phyloP scores from a whole-genome alignment of 2,113 vertebrate genomes.

The Nanorana parkeri region DNA sequence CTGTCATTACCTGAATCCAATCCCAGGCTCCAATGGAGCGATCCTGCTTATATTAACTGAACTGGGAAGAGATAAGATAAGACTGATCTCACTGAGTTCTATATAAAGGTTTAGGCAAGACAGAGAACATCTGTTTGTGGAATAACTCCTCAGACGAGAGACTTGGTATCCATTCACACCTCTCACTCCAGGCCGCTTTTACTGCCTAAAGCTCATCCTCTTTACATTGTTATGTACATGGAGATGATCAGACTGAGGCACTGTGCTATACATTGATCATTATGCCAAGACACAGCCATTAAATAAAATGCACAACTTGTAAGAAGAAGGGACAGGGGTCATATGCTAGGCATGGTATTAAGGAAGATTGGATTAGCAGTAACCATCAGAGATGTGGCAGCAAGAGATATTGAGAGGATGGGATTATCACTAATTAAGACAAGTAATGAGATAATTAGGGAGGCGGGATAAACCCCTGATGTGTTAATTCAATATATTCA shows the following conservation, averaged over 20 bases:
- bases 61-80: constrained; percentile 49
- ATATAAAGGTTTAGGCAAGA: constrained; percentile 22
- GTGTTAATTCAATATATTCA: too few species aligned
- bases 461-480: too few species aligned
- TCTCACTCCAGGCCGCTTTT: constrained; percentile 6
- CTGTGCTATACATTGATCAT: neutral
- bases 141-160: neutral
- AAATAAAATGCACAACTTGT: too few species aligned
- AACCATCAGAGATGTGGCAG: too few species aligned
- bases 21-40: constrained; percentile 13
- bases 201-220: neutral
- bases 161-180: constrained; percentile 39
- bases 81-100: constrained; percentile 5
- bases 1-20: constrained; percentile 8
- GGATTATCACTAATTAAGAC: too few species aligned
- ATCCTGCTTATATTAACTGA: constrained; percentile 1
- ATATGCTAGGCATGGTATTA: neutral
- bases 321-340: too few species aligned
- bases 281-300: too few species aligned
- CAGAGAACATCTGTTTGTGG: constrained; percentile 47
- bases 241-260: neutral
- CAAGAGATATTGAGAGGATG: too few species aligned
- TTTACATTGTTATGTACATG: neutral
- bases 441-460: too few species aligned
- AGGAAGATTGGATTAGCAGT: neutral